Base-by-base conservation (phyloP, 2,113 vertebrate genomes). In the Tursiops truncatus region DNA sequence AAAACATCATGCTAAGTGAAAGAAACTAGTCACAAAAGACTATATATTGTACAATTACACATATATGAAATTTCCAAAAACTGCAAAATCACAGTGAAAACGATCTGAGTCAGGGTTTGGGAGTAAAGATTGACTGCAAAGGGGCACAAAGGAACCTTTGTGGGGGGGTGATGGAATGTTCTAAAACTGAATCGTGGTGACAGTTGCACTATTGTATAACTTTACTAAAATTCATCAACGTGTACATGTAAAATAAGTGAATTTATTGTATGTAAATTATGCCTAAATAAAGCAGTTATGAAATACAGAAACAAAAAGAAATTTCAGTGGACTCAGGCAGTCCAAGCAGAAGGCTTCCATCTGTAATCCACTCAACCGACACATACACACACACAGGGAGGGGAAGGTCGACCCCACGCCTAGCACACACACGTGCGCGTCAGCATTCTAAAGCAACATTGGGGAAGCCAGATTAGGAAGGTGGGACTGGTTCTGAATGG, bases 291-390 rank as follows among this genome's bases (percentile, higher is more conserved):
- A 60, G 38, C 47, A 73, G 12, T 82, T 68, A 89, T 38, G 9
- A 88, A 76, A 62, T 50, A 81, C 33, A 60, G 21, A 67, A 62
- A 73, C 26, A 81, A 70, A 87, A 80, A 80, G 56, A 77, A 96
- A 74, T 50, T 14, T 87, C 62, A 71, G 26, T 33, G 3, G 53
- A 56, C 25, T 73, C 41, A 88, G 25, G 20, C 36, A 10, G 10
- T 82, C 92, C 90, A 33, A 91, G 77, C 89, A 97, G 77, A 85
- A 79, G 12, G 47, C 31, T 82, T n/a, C n/a, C 41, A 67, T 47
- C 68, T 76, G 6, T 56, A 89, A 96, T 63, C 26, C 36, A 71
- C 44, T 89, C 56, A 63, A 38, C 76, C 65, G 85, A 44, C 65
- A 94, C 33, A 65, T 28, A 85, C 60, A 95, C 47, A 41, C 14